These are phyloP conservation scores for Mylabris phalerata DNA, from an alignment of 1,140 invertebrate genomes.

Conservation along the genomic window DNA sequence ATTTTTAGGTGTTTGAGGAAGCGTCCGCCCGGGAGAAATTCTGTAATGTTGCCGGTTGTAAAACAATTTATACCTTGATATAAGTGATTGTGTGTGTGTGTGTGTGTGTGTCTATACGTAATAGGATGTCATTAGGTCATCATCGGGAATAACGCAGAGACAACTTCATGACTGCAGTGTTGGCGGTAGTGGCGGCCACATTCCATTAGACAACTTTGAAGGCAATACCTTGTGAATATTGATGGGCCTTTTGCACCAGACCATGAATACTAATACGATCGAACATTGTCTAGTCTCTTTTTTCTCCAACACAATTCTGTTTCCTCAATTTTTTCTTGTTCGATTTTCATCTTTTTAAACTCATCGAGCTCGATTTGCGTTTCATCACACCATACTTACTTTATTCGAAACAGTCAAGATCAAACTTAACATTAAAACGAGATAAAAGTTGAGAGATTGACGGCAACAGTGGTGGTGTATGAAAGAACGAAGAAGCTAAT, in stretches of 20 bases:
- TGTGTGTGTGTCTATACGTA: constrained; percentile 8
- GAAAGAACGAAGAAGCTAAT: constrained; percentile 6
- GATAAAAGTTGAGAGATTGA: no score
- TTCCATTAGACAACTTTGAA: constrained; percentile 17
- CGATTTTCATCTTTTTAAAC: no score
- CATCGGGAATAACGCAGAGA: constrained; percentile 13
- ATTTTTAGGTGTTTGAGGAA: constrained; percentile 14
- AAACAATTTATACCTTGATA: constrained; percentile 21
- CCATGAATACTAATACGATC: constrained; percentile 12
- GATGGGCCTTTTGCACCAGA: constrained; percentile 4
- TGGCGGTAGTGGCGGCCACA: constrained; percentile 5
- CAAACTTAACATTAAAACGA: no score
- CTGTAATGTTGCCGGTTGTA: constrained; percentile 21
- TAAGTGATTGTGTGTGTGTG: neutral
- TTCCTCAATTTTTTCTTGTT: no score
- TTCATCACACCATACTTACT: constrained; percentile 11
- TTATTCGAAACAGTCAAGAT: neutral
- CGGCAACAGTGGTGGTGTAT: no score
- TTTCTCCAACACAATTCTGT: no score
- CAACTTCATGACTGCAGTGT: constrained; percentile 10
- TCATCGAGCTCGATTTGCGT: constrained; percentile 8
- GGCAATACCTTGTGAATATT: constrained; percentile 17
- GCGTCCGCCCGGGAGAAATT: constrained; percentile 19
- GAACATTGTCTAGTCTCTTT: constrained; percentile 14
- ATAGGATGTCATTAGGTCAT: constrained; percentile 25